A percentile compares a stretch with the other conserved stretches of the same genome.
Evolutionary conservation across 2,797 vertebrate species (phyloP).

Genomic region (Notamacropus eugenii): DNA sequence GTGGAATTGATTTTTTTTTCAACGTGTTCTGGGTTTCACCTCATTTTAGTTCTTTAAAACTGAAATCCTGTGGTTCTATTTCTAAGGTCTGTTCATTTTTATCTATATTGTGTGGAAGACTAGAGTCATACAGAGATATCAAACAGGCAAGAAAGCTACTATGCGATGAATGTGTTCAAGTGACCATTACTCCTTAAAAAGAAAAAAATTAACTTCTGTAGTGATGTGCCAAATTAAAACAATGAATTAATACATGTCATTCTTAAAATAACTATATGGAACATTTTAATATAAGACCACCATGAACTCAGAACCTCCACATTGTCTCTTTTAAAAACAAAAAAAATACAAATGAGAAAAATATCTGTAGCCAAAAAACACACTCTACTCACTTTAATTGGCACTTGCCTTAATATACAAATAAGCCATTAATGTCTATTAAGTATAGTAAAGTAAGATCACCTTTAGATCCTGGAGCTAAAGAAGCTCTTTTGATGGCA

Average conservation of each 20-base stretch:
- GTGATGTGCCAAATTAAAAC: neutral
- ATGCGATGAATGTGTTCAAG: neutral
- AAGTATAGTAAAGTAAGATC: conserved; percentile 53
- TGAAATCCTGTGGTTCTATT: neutral
- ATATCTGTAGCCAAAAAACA: neutral
- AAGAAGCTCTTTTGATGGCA: conserved; percentile 96
- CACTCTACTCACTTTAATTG: neutral
- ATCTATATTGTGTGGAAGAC: neutral
- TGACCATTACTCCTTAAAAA: neutral
- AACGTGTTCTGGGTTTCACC: neutral
- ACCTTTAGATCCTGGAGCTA: conserved; percentile 99
- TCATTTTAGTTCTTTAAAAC: neutral
- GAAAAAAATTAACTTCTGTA: neutral
- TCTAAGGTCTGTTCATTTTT: neutral
- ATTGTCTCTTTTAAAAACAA: neutral
- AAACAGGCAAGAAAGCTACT: neutral
- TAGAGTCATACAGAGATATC: neutral
- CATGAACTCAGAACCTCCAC: neutral
- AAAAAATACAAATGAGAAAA: neutral
- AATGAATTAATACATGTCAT: neutral
- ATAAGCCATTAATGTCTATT: conserved; percentile 25
- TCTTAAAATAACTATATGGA: neutral
- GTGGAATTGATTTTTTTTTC: neutral
- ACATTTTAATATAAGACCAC: neutral
- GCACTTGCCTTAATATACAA: neutral